These are phyloP conservation scores for Dolichallabes microphthalmus DNA, from an alignment of 2,113 vertebrate genomes.

Conservation along the genomic window DNA sequence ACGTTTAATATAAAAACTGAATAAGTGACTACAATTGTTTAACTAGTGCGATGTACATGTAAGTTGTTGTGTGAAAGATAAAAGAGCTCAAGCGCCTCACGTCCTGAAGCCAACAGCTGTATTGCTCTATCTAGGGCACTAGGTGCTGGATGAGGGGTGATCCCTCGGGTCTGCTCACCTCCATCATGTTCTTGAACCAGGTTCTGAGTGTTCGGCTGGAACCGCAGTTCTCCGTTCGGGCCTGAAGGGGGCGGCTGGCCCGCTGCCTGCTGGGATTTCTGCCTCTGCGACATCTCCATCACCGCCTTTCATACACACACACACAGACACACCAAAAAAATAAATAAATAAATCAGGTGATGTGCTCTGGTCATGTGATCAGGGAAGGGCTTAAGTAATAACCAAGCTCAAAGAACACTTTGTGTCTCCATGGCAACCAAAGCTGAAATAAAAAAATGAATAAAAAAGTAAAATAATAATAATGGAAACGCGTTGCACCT, in stretches of 20 bases:
- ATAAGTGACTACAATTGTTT: neutral
- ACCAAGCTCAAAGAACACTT: neutral
- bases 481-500: neutral
- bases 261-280: conserved; percentile 72
- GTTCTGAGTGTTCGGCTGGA: conserved; percentile 64
- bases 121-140: neutral
- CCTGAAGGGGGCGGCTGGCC: conserved; percentile 62
- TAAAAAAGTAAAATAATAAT: too few species aligned
- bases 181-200: conserved; percentile 57
- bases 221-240: conserved; percentile 75
- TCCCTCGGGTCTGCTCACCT: neutral
- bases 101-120: neutral
- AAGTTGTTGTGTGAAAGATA: neutral
- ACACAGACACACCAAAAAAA: too few species aligned
- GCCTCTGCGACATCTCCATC: conserved; percentile 84
- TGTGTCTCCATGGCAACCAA: neutral
- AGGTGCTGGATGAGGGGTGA: neutral
- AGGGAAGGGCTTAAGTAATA: neutral
- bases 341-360: too few species aligned
- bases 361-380: neutral
- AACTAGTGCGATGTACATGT: neutral
- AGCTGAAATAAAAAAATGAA: too few species aligned
- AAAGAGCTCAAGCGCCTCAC: neutral
- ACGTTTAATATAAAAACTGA: neutral
- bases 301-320: conserved; percentile 70